Conservation (phyloP, 1,140 invertebrate species). For the Phocides pigmalion region DNA sequence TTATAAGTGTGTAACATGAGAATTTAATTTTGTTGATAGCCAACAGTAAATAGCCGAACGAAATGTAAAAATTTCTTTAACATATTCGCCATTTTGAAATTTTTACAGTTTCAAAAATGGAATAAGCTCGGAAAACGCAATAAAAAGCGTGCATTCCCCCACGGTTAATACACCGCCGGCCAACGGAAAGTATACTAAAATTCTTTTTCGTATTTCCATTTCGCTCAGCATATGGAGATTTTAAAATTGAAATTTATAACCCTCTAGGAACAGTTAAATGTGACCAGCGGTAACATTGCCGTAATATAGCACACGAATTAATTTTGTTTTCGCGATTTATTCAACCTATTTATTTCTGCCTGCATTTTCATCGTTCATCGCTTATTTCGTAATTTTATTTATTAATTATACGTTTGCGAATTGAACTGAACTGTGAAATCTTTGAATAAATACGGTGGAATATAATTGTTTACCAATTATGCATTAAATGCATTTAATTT, state of each 20-base stretch:
- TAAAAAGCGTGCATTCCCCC: slow-evolving; percentile 33
- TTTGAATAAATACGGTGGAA: background rate
- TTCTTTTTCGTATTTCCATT: slow-evolving; percentile 35
- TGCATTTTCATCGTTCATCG: slow-evolving; percentile 21
- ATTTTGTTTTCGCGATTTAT: slow-evolving; percentile 34
- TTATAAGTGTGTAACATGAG: too few species aligned
- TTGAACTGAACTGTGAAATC: background rate
- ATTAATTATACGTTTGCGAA: slow-evolving; percentile 6
- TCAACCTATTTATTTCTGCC: slow-evolving; percentile 21
- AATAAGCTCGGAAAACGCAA: slow-evolving; percentile 23
- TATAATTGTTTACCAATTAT: background rate
- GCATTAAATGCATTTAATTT: too few species aligned
- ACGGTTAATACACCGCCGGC: slow-evolving; percentile 29
- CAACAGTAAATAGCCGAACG: slow-evolving; percentile 1
- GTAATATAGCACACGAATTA: slow-evolving; percentile 41
- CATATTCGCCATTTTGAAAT: slow-evolving; percentile 11
- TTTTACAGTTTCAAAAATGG: slow-evolving; percentile 25
- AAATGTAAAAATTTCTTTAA: slow-evolving; percentile 7
- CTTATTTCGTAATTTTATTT: slow-evolving; percentile 15
- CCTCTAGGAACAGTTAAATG: slow-evolving; percentile 50
- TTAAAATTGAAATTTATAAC: slow-evolving; percentile 60
- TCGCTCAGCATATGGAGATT: slow-evolving; percentile 43
- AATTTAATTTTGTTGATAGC: slow-evolving; percentile 15
- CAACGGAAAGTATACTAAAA: slow-evolving; percentile 38
- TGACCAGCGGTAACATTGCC: slow-evolving; percentile 32